These are phyloP conservation scores for Rambutsinella grinnellia DNA, from an alignment of 2,888 invertebrate genomes.

Conservation along the genomic window DNA sequence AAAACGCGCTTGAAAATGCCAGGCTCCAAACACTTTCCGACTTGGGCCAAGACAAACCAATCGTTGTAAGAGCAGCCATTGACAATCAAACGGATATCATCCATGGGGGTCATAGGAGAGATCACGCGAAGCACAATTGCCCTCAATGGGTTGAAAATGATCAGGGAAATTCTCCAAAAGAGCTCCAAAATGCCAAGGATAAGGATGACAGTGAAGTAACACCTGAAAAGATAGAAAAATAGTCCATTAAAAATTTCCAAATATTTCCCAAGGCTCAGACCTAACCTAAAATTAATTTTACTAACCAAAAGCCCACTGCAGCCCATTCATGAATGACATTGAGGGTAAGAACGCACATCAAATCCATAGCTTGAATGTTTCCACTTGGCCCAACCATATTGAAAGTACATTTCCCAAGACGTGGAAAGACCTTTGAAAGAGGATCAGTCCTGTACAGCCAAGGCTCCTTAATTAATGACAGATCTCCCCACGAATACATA, in stretches of 20 bases:
- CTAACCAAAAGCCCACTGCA: constrained; percentile 62
- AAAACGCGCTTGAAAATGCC: too few relatives aligned
- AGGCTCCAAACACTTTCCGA: too few relatives aligned
- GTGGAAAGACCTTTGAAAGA: constrained; percentile 14
- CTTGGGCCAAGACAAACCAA: constrained; percentile 27
- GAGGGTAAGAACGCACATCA: constrained; percentile 66
- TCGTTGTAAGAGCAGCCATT: constrained; percentile 15
- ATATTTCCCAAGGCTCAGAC: too few relatives aligned
- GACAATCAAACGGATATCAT: background rate
- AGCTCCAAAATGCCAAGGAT: constrained; percentile 1
- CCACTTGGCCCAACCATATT: constrained; percentile 35
- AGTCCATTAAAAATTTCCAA: too few relatives aligned
- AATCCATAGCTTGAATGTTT: constrained; percentile 16
- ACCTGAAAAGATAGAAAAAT: constrained; percentile 16
- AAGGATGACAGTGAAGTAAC: constrained; percentile 17
- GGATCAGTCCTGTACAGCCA: constrained; percentile 8
- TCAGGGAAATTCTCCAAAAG: constrained; percentile 1
- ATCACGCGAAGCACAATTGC: background rate
- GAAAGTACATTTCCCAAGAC: constrained; percentile 22
- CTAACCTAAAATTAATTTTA: too few relatives aligned
- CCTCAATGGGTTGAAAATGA: background rate
- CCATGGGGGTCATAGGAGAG: background rate
- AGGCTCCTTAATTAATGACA: background rate
- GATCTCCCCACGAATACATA: background rate
- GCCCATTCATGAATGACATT: constrained; percentile 67